Evolutionary conservation across 2,797 vertebrate genomes (phyloP), one percentile per base, ranked within the genome.

Genomic region (Rhabdophis nuchalis): DNA sequence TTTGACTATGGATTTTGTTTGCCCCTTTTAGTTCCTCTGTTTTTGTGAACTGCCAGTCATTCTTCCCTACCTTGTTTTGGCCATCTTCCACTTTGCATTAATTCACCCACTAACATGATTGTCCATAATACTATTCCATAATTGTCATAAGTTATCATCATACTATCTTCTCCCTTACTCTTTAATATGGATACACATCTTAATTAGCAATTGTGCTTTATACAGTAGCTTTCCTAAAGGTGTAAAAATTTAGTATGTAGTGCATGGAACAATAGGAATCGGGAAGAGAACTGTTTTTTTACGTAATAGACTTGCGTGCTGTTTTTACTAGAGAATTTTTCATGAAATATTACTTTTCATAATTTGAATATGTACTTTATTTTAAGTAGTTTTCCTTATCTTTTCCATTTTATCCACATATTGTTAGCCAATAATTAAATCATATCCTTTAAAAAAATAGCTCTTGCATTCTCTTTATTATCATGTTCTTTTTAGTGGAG

Each of bases 321-420:
- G 25, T 92, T 89, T 85, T 86, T 91, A 91, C 8, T 94, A 93
- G 95, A 94, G 36, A 89, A 94, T 91, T 93, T 85, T 6, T 54
- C 85, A 8, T 93, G 93, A 94, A 12, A 14, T 95, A 52, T 88
- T 94, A 54, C 61, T 58, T 95, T 90, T 89, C 68, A 93, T 92
- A 86, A 94, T 94, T 68, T 92, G 90, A 92, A 89, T 94, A 88
- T 86, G 41, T 92, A 86, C 94, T 95, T 56, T 93, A 85, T 93
- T 93, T 23, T 94, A 92, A 90, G 52, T 46, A 91, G 85, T 93
- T 95, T 90, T 92, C 12, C 89, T 95, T 95, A 91, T 96, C 95
- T 91, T 95, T 95, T 94, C 88, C 92, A 92, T 96, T 96, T 25
- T 94, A 93, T 94, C 72, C 93, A 72, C 95, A 92, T 96, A 92